phyloP scores from a whole-genome alignment of 2,888 invertebrate genomes.

The Fragum whitleyi region DNA sequence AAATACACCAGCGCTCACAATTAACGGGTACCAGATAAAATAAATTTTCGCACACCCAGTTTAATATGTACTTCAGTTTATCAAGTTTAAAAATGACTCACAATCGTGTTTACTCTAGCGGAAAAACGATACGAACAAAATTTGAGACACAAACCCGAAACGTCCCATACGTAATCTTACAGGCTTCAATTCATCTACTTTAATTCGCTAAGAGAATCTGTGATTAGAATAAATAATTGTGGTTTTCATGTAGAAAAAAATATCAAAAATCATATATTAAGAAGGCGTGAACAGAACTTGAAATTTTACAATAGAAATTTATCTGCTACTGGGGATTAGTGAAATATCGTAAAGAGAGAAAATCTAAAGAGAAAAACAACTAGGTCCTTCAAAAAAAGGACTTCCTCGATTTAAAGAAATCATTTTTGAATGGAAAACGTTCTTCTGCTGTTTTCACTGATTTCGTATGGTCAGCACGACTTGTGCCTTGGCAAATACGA shows the following conservation, averaged over 20 bases:
- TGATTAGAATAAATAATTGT: not conserved
- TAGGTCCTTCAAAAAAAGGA: not conserved
- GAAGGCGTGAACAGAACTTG: too few species aligned
- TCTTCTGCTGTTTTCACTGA: conserved; percentile 22
- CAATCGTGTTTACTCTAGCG: conserved; percentile 31
- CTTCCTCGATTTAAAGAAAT: not conserved
- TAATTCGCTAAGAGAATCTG: too few species aligned
- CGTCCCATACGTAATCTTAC: not conserved
- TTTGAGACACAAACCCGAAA: not conserved
- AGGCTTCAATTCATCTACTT: not conserved
- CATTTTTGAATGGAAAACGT: conserved; percentile 37
- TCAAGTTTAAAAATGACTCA: conserved; percentile 28
- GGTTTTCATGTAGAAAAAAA: too few species aligned
- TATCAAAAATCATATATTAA: too few species aligned
- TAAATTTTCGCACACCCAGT: conserved; percentile 45
- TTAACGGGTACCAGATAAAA: conserved; percentile 34
- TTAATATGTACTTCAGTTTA: conserved; percentile 13
- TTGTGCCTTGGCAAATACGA: conserved; percentile 19
- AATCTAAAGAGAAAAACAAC: too few species aligned
- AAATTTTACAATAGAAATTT: too few species aligned
- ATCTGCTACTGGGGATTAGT: too few species aligned
- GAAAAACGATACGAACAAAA: conserved; percentile 22
- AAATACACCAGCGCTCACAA: not conserved
- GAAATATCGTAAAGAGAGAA: too few species aligned
- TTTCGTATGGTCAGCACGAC: conserved; percentile 36